A percentile compares a stretch with the other conserved stretches of the same genome.
phyloP scores from a whole-genome alignment of 2,888 invertebrate species.

The Tinea pellionella region DNA sequence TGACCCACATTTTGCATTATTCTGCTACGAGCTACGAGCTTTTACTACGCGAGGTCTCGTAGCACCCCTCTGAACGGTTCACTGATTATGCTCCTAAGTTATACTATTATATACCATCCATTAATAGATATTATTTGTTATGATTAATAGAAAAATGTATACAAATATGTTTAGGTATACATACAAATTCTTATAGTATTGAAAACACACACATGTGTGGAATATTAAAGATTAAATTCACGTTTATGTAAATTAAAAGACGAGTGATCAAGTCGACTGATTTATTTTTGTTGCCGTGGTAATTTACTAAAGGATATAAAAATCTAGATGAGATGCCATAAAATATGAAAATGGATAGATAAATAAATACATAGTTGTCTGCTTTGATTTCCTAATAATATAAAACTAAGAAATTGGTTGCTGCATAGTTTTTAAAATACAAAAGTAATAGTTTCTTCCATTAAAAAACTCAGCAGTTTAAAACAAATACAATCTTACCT shows the following conservation, averaged over 20 bases:
- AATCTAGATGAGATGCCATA: too few species aligned
- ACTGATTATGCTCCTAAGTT: not conserved
- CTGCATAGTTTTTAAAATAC: not conserved
- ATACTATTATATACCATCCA: not conserved
- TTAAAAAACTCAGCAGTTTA: not conserved
- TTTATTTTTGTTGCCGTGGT: too few species aligned
- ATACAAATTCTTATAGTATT: too few species aligned
- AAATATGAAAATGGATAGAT: too few species aligned
- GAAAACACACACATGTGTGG: too few species aligned
- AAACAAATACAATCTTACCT: slow-evolving; percentile 5
- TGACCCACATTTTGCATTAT: not conserved
- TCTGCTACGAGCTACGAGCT: not conserved
- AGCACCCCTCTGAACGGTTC: not conserved
- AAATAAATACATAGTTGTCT: too few species aligned
- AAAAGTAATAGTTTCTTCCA: not conserved
- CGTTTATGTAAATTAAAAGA: too few species aligned
- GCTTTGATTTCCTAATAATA: too few species aligned
- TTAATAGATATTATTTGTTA: not conserved
- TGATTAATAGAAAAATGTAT: not conserved
- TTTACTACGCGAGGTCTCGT: not conserved
- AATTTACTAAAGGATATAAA: too few species aligned
- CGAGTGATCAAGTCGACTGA: too few species aligned
- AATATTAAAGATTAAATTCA: too few species aligned
- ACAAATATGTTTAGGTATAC: too few species aligned
- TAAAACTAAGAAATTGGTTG: not conserved